These are phyloP conservation scores for Phainopepla nitens DNA, from an alignment of 2,113 vertebrate genomes.

Conservation along the genomic window DNA sequence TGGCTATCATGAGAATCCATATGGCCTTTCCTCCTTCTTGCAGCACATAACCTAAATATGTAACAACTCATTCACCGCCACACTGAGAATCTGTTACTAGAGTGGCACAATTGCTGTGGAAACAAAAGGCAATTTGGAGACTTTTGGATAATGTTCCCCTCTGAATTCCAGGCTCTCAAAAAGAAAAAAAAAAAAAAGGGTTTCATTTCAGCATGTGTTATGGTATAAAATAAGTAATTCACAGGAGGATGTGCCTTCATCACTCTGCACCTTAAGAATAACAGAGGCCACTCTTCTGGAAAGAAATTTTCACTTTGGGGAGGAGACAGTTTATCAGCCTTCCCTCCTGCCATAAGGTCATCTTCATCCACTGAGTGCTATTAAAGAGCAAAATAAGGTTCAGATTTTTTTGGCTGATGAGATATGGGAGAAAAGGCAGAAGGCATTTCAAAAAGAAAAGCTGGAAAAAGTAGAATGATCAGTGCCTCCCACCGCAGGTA, in stretches of 20 bases:
- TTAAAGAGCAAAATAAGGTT: not conserved
- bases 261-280: not conserved
- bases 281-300: not conserved
- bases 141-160: not conserved
- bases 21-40: not conserved
- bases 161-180: not conserved
- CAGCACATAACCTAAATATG: slow-evolving; percentile 10
- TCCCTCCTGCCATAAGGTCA: not conserved
- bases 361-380: not conserved
- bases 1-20: not conserved
- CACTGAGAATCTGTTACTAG: not conserved
- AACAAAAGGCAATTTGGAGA: not conserved
- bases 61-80: not conserved
- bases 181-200: not conserved
- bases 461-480: not conserved
- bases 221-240: not conserved
- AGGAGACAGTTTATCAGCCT: not conserved
- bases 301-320: not conserved
- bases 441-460: not conserved
- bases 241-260: not conserved
- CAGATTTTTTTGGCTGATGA: not conserved
- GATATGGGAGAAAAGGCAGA: not conserved
- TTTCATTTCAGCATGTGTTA: not conserved
- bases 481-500: not conserved
- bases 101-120: not conserved